Percentiles rank a stretch among this genome's conserved stretches.
Conservation (phyloP, 2,797 vertebrate genomes). For the Siniperca scherzeri region DNA sequence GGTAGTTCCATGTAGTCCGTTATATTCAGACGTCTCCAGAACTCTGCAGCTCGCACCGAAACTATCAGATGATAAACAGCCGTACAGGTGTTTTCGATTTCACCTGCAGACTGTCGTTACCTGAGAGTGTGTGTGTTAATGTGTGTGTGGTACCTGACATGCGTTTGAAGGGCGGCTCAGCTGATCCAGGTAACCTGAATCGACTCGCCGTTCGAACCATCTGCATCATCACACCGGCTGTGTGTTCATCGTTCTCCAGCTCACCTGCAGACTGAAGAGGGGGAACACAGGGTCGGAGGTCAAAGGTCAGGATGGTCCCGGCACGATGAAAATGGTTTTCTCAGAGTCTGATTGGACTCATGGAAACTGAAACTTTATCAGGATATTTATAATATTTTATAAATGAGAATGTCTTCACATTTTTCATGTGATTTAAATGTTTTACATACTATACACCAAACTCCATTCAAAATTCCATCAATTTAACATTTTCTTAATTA, state of each 20-base stretch:
- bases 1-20: too few species aligned
- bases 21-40: too few species aligned
- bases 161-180: constrained; percentile 90
- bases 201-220: constrained; percentile 91
- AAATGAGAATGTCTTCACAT: not conserved
- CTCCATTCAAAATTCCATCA: not conserved
- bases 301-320: not conserved
- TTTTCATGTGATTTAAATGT: not conserved
- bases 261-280: constrained; percentile 92
- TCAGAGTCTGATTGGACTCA: too few species aligned
- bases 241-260: constrained; percentile 93
- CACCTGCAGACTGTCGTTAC: not conserved
- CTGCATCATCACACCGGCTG: constrained; percentile 90
- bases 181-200: constrained; percentile 85
- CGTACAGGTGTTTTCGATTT: too few species aligned
- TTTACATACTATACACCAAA: not conserved
- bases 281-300: constrained; percentile 9
- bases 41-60: too few species aligned
- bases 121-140: not conserved
- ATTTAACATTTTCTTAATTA: not conserved
- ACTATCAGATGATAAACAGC: too few species aligned
- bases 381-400: not conserved
- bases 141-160: constrained; percentile 85
- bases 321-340: not conserved
- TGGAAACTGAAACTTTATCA: not conserved